Percentiles rank a stretch among this genome's conserved stretches.
These are phyloP conservation scores for Rambutsinella grinnellia DNA, from an alignment of 2,888 invertebrate genomes.

Conservation along the genomic window DNA sequence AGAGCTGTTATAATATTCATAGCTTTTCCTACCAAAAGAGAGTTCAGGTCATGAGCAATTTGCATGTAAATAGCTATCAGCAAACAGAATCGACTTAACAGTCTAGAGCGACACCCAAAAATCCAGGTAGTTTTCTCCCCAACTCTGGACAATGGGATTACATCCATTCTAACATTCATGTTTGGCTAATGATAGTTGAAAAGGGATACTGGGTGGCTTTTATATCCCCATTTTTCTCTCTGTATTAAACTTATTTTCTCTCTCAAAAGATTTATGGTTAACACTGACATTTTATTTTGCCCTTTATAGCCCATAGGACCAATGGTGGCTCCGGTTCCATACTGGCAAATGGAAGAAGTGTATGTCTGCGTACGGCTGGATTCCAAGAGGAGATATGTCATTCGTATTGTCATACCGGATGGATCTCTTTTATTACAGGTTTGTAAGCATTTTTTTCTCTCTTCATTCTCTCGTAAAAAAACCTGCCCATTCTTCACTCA, in stretches of 20 bases:
- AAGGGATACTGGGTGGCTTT: not conserved
- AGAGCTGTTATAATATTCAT: constrained; percentile 2
- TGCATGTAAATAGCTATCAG: constrained; percentile 30
- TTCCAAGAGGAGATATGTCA: constrained; percentile 83
- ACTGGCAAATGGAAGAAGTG: constrained; percentile 82
- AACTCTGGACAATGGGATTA: not conserved
- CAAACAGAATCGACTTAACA: not conserved
- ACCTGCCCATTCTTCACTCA: not conserved
- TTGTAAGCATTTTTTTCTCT: constrained; percentile 51
- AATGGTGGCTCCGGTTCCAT: constrained; percentile 78
- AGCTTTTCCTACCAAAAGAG: too few relatives aligned
- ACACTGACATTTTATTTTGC: constrained; percentile 46
- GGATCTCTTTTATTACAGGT: constrained; percentile 82
- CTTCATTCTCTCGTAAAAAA: not conserved
- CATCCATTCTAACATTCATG: not conserved
- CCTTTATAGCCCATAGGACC: constrained; percentile 75
- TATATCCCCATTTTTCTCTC: not conserved
- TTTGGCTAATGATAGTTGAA: not conserved
- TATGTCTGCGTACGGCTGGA: constrained; percentile 84
- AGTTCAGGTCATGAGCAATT: constrained; percentile 26
- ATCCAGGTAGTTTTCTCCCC: not conserved
- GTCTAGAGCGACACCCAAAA: constrained; percentile 2
- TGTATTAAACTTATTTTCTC: not conserved
- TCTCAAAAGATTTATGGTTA: constrained; percentile 52
- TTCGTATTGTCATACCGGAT: constrained; percentile 81